Base-by-base conservation (phyloP, 2,888 invertebrate species). In the Hartigia nigra region DNA sequence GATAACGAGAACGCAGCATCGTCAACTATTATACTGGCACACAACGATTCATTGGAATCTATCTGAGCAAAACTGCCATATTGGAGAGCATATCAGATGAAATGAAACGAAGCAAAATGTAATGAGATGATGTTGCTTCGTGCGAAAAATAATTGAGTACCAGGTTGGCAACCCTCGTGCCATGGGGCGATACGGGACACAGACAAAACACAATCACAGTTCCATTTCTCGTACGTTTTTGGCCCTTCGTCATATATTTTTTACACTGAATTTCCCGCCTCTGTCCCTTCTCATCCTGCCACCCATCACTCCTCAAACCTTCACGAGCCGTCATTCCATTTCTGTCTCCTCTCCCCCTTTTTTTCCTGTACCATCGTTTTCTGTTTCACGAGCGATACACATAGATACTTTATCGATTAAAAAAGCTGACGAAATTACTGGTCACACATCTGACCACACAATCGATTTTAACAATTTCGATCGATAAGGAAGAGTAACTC, bases 351-450 rank as follows among this genome's bases (percentile, higher is more conserved):
- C 14, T 55, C 35, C 74, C 35, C 55, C 31, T 35, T 36, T 74
- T 77, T 39, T 70, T 31, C 77, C 74, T 74, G 36, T 69, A 12
- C 12, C 75, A 69, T 36, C 78, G 31, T 76, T 75, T 78, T 70
- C 78, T 70, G 78, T 39, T 75, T 69, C 39, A 75, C 69, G 36
- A 35, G 31, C 69, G 36, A 76, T 75, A 70, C 75, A 74, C 39
- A 70, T 55, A 55, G 55, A 55, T 23, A 23, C 55, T 76, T 75
- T 78, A 75, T 55, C 78, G 35, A 76, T 78, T 78, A 72, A 78
- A 76, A 74, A 39, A 78, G 31, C 72, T 70, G 69, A 72, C 74
- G 55, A 76, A 76, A 78, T 78, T 72, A 76, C 55, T 70, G 12
- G 78, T 23, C 55, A 55, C 55, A 23, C 55, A 23, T 23, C 55